Conservation (phyloP, 1,140 invertebrate genomes). For the Drosophila trapezifrons region DNA sequence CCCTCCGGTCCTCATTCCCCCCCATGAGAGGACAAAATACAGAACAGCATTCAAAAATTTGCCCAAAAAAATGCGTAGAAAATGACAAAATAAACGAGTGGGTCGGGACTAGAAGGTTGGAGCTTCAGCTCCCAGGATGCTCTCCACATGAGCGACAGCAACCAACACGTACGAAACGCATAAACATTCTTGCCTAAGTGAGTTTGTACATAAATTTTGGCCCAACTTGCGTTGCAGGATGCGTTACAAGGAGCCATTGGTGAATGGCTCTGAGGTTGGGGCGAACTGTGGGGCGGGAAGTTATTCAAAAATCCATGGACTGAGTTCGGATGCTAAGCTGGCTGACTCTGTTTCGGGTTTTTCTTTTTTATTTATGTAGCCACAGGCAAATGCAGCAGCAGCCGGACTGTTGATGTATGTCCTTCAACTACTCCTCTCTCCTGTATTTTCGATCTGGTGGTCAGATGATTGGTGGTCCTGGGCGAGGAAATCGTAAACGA, state of each 20-base stretch:
- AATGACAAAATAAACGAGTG: constrained; percentile 50
- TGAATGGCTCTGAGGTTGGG: constrained; percentile 10
- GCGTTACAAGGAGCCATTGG: constrained; percentile 43
- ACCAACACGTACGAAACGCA: constrained; percentile 80
- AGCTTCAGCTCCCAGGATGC: constrained; percentile 3
- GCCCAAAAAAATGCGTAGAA: constrained; percentile 39
- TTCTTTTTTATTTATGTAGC: constrained; percentile 62
- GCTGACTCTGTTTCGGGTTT: constrained; percentile 32
- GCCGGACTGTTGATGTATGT: constrained; percentile 15
- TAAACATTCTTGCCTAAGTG: constrained; percentile 82
- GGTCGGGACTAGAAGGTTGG: not conserved
- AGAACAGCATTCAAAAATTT: constrained; percentile 47
- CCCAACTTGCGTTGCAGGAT: constrained; percentile 68
- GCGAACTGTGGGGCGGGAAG: constrained; percentile 6
- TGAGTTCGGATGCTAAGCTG: constrained; percentile 40
- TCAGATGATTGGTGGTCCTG: not conserved
- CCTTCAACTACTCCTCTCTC: not conserved
- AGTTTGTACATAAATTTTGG: constrained; percentile 79
- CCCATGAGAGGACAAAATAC: constrained; percentile 24
- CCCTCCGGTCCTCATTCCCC: constrained; percentile 32
- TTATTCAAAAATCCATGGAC: constrained; percentile 55
- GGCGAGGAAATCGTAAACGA: not conserved
- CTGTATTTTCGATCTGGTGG: not conserved
- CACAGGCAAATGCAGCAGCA: constrained; percentile 44
- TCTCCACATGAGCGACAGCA: constrained; percentile 68